Base-by-base conservation (phyloP, 1,140 invertebrate species). In the Delia radicum region DNA sequence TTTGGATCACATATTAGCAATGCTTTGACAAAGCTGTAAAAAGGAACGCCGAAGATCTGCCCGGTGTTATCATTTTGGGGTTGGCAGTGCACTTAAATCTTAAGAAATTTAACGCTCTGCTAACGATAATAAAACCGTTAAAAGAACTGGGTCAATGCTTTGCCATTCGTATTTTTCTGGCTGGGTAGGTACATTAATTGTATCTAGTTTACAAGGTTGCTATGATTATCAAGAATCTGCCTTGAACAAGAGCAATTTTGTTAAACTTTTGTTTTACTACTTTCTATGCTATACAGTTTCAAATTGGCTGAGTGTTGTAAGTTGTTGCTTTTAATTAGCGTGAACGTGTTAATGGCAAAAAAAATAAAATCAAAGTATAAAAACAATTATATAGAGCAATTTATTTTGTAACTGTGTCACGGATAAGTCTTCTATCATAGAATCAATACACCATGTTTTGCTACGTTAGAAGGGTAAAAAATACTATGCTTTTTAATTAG, bases 321-420 rank as follows among this genome's bases (percentile, higher is more conserved):
- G 18, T 48, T 63, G 61, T 63, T 26, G 24, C 61, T 63, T 63
- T 63, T 63, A 63, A 63, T 63, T 63, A 63, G 61, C 61, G 61
- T 63, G 24, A 63, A 63, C 61, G 61, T 63, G 61, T 63, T 63
- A 63, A 63, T 63, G 24, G 61, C 21, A 21, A 10, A 26, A 26
- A 62, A 62, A 63, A 63, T 18, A 27, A 63, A 63, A 63, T 13
- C 24, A 63, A 12, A 10, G 21, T 21, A 63, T 21, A 26, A 63
- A 63, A 63, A 63, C 61, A 63, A 63, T 63, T 63, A 63, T 27
- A 27, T 63, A 21, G 3, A 63, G 61, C 61, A 63, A 63, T 63
- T 63, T 63, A 63, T 63, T 63, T 63, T 28, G 24, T 27, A 63
- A 63, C 61, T 63, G 21, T 63, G 61, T 63, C 61, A 63, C 61